phyloP scores from a whole-genome alignment of 2,888 invertebrate genomes.

The Macropis europaea region DNA sequence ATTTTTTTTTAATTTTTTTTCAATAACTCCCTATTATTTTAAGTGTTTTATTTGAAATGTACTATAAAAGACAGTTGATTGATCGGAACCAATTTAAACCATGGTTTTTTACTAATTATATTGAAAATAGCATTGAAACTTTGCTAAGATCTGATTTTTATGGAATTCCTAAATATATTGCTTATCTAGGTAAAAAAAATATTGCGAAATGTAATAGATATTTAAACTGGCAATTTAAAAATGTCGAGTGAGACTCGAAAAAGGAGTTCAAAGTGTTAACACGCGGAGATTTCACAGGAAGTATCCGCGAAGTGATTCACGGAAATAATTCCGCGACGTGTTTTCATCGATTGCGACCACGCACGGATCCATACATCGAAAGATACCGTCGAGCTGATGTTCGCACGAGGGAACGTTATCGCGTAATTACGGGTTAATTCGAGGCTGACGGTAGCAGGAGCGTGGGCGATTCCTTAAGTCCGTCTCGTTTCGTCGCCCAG shows the following conservation, averaged over 20 bases:
- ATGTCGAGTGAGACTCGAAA: neutral
- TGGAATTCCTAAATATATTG: no score
- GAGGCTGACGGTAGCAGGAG: constrained; percentile 67
- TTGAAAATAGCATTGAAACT: no score
- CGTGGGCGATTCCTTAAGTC: constrained; percentile 69
- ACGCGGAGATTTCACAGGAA: neutral
- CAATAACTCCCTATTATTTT: no score
- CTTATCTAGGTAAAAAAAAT: no score
- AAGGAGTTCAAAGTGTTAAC: neutral
- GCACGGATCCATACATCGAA: neutral
- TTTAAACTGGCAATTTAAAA: no score
- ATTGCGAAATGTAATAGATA: no score
- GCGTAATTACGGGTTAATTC: constrained; percentile 78
- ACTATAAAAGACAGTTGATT: no score
- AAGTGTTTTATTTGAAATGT: no score
- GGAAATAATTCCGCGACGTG: neutral
- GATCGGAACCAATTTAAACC: no score
- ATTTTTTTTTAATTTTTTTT: no score
- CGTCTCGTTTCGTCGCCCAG: constrained; percentile 51
- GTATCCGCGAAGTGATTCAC: neutral
- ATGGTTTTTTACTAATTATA: no score
- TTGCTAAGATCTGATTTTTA: no score
- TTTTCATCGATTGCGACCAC: constrained; percentile 1
- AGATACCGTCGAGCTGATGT: constrained; percentile 29
- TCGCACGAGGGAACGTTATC: constrained; percentile 67